These are phyloP conservation scores for Penaeus chinensis DNA, from an alignment of 1,140 invertebrate species.

Conservation along the genomic window DNA sequence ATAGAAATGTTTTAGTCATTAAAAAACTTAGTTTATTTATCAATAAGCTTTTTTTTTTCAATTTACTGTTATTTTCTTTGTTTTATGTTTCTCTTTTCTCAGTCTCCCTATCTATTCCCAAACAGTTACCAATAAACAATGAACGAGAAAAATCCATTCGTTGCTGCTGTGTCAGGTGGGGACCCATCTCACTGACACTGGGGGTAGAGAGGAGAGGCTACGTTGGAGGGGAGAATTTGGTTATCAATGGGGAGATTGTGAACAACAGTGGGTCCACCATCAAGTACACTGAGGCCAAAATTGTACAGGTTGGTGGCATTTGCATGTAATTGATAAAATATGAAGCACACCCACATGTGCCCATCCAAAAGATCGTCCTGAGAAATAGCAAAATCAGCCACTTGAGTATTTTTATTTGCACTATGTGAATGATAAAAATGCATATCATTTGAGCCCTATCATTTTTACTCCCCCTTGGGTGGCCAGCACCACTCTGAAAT, in stretches of 20 bases:
- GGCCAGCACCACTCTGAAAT: no score
- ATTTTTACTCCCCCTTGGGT: no score
- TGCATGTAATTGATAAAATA: background rate
- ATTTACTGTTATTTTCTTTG: no score
- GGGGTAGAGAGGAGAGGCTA: background rate
- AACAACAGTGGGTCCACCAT: slow-evolving; percentile 17
- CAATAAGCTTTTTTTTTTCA: no score
- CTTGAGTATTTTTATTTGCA: no score
- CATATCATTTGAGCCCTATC: no score
- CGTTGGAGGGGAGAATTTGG: slow-evolving; percentile 18
- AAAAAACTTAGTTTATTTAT: no score
- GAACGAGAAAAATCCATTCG: slow-evolving; percentile 21
- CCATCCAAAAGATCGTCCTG: no score
- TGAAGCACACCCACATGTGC: no score
- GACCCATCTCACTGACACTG: slow-evolving; percentile 8
- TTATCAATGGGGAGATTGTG: slow-evolving; percentile 7
- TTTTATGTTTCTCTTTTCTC: background rate
- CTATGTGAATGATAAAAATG: no score
- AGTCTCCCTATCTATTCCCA: background rate
- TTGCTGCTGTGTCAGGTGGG: slow-evolving; percentile 1
- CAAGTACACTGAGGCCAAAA: slow-evolving; percentile 36
- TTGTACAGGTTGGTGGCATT: slow-evolving; percentile 8
- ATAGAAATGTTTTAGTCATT: no score
- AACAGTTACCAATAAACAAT: background rate
- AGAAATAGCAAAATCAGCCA: no score